Conservation (phyloP, 1,140 invertebrate species). For the Anastrepha obliqua region DNA sequence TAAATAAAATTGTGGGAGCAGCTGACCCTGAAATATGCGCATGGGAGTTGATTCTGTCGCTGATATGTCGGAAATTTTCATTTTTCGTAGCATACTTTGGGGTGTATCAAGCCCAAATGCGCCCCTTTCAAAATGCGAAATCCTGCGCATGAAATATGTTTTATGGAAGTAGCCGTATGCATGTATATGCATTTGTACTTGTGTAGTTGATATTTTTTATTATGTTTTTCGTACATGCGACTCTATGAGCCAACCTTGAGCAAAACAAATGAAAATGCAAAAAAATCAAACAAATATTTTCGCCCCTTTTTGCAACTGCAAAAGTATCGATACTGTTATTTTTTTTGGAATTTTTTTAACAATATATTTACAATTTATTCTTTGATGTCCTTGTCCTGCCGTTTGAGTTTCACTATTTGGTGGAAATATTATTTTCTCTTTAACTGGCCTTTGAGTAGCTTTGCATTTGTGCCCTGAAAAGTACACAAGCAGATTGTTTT, state of each 20-base stretch:
- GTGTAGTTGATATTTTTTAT: background rate
- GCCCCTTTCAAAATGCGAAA: background rate
- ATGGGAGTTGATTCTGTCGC: too few species aligned
- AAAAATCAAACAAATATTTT: too few species aligned
- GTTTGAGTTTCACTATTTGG: too few species aligned
- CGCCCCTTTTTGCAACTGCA: too few species aligned
- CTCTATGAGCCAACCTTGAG: background rate
- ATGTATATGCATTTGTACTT: background rate
- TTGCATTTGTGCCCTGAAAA: too few species aligned
- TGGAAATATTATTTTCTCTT: too few species aligned
- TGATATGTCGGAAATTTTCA: background rate
- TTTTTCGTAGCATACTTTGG: slow-evolving; percentile 6
- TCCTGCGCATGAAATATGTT: background rate
- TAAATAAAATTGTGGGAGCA: slow-evolving; percentile 19
- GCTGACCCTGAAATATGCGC: background rate
- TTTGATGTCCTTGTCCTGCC: too few species aligned
- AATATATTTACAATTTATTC: too few species aligned
- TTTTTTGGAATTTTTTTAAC: too few species aligned
- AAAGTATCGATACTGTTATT: too few species aligned
- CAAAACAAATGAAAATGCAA: background rate
- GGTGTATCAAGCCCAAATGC: slow-evolving; percentile 16
- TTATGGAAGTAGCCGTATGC: background rate
- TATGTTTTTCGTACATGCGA: background rate
- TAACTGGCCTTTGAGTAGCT: too few species aligned
- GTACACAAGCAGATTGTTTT: too few species aligned